Evolutionary conservation across 2,113 vertebrate genomes (phyloP).

Genomic region (Ceuthmochares aereus): DNA sequence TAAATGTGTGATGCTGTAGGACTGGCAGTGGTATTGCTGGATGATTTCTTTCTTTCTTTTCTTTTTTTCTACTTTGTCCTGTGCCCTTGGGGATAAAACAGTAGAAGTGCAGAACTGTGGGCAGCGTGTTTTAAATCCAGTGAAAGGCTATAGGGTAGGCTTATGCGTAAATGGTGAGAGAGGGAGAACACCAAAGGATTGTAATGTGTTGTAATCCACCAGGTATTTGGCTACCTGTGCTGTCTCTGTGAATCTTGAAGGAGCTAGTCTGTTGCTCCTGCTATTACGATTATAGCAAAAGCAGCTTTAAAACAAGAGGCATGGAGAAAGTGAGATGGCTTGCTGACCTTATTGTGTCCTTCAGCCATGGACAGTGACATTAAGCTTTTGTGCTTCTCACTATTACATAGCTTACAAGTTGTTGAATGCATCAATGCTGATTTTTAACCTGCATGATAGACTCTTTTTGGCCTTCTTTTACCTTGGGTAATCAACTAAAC

Average conservation of each 20-base stretch:
- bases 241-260: neutral
- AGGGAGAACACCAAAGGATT: neutral
- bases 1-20: neutral
- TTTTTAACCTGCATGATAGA: neutral
- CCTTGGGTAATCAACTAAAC: neutral
- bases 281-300: neutral
- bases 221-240: neutral
- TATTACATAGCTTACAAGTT: rapidly evolving
- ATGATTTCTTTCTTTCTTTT: neutral
- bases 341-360: neutral
- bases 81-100: neutral
- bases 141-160: neutral
- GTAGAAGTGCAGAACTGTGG: neutral
- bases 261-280: neutral
- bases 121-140: neutral
- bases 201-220: neutral
- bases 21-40: neutral
- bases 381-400: neutral
- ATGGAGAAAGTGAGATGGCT: neutral
- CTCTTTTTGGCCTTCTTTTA: neutral
- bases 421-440: neutral
- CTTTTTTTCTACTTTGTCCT: neutral
- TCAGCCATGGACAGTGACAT: neutral
- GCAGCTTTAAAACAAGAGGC: neutral
- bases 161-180: neutral